Conservation (phyloP, 2,797 vertebrate genomes). For the Valencia hispanica region DNA sequence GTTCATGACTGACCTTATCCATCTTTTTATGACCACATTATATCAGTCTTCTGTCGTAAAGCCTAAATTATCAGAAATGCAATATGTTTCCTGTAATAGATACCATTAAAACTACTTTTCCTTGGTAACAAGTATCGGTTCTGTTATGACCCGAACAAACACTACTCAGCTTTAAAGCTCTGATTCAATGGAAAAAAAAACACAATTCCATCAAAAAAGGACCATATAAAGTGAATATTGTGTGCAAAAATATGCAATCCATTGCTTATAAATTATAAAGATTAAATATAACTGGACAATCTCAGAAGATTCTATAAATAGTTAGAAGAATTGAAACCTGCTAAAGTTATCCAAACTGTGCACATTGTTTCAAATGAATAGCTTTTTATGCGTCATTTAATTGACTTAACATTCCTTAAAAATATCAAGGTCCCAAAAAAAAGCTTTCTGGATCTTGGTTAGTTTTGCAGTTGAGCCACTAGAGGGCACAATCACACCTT, state of each 20-base stretch:
- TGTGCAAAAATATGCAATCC: neutral
- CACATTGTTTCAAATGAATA: neutral
- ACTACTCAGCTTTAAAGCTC: neutral
- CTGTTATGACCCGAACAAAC: neutral
- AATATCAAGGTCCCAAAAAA: neutral
- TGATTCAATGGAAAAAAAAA: neutral
- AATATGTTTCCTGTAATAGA: too few relatives aligned
- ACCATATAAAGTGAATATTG: neutral
- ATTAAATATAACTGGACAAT: neutral
- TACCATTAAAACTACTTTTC: neutral
- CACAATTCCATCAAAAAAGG: neutral
- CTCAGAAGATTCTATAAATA: neutral
- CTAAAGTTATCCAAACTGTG: neutral
- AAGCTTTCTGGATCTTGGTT: neutral
- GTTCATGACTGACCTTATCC: too few relatives aligned
- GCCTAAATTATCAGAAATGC: too few relatives aligned
- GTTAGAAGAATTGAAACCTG: neutral
- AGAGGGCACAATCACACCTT: conserved; percentile 67
- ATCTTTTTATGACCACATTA: too few relatives aligned
- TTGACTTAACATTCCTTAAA: neutral
- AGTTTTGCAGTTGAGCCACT: conserved; percentile 28
- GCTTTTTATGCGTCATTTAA: neutral
- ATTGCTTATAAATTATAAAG: neutral
- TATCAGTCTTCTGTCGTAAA: too few relatives aligned
- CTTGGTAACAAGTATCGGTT: neutral